Percentiles rank a stretch among this genome's conserved stretches.
Conservation (phyloP, 2,113 vertebrate genomes). For the Polyodon spathula region DNA sequence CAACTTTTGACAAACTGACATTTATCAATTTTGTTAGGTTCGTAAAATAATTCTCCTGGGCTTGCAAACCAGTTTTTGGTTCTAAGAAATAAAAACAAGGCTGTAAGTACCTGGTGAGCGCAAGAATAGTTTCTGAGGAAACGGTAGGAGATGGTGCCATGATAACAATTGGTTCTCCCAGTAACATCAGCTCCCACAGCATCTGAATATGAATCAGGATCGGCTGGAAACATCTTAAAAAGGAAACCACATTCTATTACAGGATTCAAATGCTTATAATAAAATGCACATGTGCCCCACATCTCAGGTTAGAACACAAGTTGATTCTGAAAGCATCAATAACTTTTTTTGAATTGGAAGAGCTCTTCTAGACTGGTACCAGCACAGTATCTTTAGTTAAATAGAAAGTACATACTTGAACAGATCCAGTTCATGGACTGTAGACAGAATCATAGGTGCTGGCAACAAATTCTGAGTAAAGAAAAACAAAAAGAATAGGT, state of each 20-base stretch:
- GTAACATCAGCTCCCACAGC: slow-evolving; percentile 85
- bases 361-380: no score
- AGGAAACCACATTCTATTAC: not conserved
- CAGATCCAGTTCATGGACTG: slow-evolving; percentile 77
- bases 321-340: no score
- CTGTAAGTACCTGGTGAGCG: slow-evolving; percentile 67
- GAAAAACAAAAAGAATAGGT: not conserved
- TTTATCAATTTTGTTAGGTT: no score
- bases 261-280: no score
- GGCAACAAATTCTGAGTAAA: slow-evolving; percentile 62
- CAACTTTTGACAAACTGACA: no score
- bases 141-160: slow-evolving; percentile 77
- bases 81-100: accelerated
- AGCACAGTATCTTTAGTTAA: not conserved
- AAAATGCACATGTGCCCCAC: no score
- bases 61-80: not conserved
- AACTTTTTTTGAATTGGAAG: no score
- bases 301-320: no score
- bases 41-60: no score
- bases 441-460: slow-evolving; percentile 61
- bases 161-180: slow-evolving; percentile 82
- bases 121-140: slow-evolving; percentile 83
- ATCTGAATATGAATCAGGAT: slow-evolving; percentile 81
- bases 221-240: slow-evolving; percentile 77
- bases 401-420: slow-evolving; percentile 60